Base-by-base conservation (phyloP, 2,888 invertebrate species). In the Platycheirus albimanus region DNA sequence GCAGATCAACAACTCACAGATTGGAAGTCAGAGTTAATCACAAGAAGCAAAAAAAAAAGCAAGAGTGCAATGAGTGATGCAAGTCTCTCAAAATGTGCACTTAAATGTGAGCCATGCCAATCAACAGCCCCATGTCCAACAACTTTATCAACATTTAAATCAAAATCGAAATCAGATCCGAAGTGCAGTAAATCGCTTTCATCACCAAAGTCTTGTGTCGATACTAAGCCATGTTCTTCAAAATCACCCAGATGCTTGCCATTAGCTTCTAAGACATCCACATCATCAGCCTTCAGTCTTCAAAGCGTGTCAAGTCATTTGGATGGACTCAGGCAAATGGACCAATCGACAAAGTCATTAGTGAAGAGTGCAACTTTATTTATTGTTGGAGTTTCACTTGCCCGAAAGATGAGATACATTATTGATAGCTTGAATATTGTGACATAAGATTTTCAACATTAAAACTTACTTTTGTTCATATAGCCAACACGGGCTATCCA, bases 401-500 rank as follows among this genome's bases (percentile, higher is more conserved):
- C 87, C 17, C 85, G 85, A 17, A 84, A 85, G 49, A 84, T 89
- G 86, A 86, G 85, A 6, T 85, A 70, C 47, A 86, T 88, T 56
- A 86, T 89, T 58, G 86, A 54, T 33, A 36, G 30, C 47, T 56
- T 75, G 13, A 67, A 84, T 67, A 30, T 76, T 33, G 19, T 66
- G 3, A 63, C 72, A 56, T 49, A 13, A 11, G 8, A 41, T 41
- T 13, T n/a, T n/a, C n/a, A n/a, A 41, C n/a, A 15, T 11, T 33
- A 24, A 0, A 15, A 83, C 90, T 90, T 83, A 91, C 91, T 88
- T 87, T 85, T 88, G 75, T 91, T 91, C 1, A 89, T 86, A 76
- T 91, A 91, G 7, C 90, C 91, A n/a, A 91, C 87, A 8, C 91
- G 89, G 0, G 91, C 92, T 91, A 93, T 92, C 93, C 93, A 94